Percentiles rank a stretch among this genome's conserved stretches.
Conservation (phyloP, 2,888 invertebrate species). For the Volucella zonaria region DNA sequence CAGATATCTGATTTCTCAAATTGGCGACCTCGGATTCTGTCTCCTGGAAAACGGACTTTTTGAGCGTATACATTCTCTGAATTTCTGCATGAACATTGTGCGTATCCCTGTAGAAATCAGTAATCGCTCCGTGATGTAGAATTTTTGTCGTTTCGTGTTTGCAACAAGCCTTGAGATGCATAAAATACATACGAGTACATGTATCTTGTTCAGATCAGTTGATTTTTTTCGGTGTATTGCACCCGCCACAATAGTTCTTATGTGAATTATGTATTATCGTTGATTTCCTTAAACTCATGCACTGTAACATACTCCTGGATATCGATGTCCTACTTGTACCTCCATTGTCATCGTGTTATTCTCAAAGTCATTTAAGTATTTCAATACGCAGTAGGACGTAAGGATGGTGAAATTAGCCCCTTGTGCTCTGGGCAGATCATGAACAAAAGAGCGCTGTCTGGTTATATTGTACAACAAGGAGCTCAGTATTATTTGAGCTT, state of each 20-base stretch:
- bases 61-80: too few species aligned
- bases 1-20: too few species aligned
- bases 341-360: not conserved
- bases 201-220: too few species aligned
- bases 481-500: slow-evolving; percentile 46
- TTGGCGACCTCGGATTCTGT: too few species aligned
- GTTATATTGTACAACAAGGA: slow-evolving; percentile 19
- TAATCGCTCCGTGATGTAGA: too few species aligned
- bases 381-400: not conserved
- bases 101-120: too few species aligned
- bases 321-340: not conserved
- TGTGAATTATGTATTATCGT: slow-evolving; percentile 41
- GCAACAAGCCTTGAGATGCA: too few species aligned
- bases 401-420: slow-evolving; percentile 21
- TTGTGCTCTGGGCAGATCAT: not conserved
- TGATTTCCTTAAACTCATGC: slow-evolving; percentile 31
- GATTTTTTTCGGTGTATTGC: too few species aligned
- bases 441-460: slow-evolving; percentile 27
- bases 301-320: not conserved
- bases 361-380: not conserved
- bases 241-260: slow-evolving; percentile 18
- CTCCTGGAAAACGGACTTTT: too few species aligned
- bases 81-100: too few species aligned
- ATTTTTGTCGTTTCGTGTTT: too few species aligned
- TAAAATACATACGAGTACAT: too few species aligned